Percentiles rank a stretch among this genome's conserved stretches.
Conservation (phyloP, 2,888 invertebrate genomes). For the Tetranychus piercei region DNA sequence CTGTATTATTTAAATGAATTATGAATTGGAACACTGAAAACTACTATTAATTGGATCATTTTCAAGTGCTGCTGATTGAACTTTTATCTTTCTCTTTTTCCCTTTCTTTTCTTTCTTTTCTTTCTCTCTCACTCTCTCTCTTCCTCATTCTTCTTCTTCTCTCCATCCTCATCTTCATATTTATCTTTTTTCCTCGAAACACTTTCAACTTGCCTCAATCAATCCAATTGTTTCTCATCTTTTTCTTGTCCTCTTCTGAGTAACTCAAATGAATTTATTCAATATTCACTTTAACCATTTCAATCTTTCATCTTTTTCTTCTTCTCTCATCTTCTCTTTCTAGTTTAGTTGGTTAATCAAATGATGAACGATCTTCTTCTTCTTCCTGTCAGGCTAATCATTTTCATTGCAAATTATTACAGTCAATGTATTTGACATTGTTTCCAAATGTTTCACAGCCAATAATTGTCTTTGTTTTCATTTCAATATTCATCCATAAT, state of each 20-base stretch:
- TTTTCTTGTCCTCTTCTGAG: neutral
- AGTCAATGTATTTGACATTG: too few relatives aligned
- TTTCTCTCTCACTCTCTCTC: neutral
- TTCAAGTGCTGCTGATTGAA: neutral
- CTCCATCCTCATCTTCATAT: neutral
- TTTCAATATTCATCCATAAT: too few relatives aligned
- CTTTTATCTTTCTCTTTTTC: conserved; percentile 5
- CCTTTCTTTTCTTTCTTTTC: neutral
- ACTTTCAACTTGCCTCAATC: neutral
- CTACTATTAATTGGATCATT: neutral
- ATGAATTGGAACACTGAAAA: neutral
- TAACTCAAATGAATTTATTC: too few relatives aligned
- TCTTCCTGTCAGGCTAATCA: too few relatives aligned
- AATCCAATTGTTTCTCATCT: neutral
- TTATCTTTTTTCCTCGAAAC: neutral
- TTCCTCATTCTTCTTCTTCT: neutral
- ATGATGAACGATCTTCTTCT: too few relatives aligned
- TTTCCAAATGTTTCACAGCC: too few relatives aligned
- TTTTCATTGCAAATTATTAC: too few relatives aligned
- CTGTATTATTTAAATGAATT: too few relatives aligned
- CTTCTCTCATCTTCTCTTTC: too few relatives aligned
- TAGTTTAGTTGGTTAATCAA: neutral
- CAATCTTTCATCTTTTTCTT: too few relatives aligned
- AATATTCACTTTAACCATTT: too few relatives aligned
- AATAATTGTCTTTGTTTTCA: too few relatives aligned